Evolutionary conservation across 2,888 invertebrate species (phyloP).

Genomic region (Cremastinae sp.): DNA sequence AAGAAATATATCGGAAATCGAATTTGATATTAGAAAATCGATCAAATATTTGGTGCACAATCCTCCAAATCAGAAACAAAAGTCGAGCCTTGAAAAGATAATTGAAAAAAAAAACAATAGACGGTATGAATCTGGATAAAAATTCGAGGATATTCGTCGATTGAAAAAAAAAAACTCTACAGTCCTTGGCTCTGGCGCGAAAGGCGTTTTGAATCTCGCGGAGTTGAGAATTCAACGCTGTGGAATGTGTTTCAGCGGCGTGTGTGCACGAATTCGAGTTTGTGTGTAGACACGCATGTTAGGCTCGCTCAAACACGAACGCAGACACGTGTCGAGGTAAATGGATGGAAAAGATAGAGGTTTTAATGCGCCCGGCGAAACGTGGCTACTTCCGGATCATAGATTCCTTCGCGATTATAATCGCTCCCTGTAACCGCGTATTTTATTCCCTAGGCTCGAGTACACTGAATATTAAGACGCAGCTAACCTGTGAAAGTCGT

Average conservation of each 20-base stretch:
- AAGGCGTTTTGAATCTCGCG: constrained; percentile 20
- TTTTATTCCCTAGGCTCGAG: constrained; percentile 9
- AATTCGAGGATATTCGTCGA: background rate
- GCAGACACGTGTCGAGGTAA: background rate
- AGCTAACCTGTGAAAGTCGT: constrained; percentile 19
- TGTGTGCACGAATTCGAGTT: background rate
- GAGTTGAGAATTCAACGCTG: constrained; percentile 19
- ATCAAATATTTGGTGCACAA: too few relatives aligned
- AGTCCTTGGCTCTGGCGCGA: background rate
- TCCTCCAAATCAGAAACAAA: too few relatives aligned
- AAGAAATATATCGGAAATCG: too few relatives aligned
- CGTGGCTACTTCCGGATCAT: constrained; percentile 47
- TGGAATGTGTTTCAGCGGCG: constrained; percentile 20
- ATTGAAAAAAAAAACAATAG: background rate
- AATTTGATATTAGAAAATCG: too few relatives aligned
- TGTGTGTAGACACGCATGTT: too few relatives aligned
- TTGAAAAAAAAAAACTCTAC: background rate
- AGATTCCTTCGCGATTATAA: constrained; percentile 54
- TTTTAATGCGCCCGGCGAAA: constrained; percentile 14
- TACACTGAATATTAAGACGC: constrained; percentile 30
- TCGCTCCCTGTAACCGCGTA: background rate
- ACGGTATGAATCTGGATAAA: background rate
- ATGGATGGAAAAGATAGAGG: constrained; percentile 27
- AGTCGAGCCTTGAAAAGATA: background rate
- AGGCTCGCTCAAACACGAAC: too few relatives aligned